Conservation (phyloP, 2,113 vertebrate species). For the Illadopsis cleaveri region DNA sequence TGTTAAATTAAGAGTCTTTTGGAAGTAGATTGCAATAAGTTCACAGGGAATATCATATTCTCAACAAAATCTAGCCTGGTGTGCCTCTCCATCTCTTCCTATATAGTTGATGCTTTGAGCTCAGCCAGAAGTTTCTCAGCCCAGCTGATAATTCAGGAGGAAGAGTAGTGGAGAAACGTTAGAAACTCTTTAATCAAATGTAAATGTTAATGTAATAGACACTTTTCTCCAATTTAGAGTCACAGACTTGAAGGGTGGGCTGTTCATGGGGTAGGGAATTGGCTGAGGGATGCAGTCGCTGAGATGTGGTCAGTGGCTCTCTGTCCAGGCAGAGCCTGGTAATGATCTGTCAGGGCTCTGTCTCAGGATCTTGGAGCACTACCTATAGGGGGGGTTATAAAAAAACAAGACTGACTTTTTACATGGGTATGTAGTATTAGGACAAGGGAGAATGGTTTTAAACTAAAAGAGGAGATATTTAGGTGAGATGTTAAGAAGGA, state of each 20-base stretch:
- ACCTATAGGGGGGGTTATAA: rapidly evolving
- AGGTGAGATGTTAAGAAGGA: background rate
- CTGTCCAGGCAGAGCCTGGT: background rate
- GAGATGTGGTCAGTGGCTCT: background rate
- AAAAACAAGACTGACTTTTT: background rate
- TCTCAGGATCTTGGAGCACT: background rate
- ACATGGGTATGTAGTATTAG: background rate
- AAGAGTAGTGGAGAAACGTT: background rate
- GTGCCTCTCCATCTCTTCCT: background rate
- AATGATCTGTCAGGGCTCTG: background rate
- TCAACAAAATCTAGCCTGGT: background rate
- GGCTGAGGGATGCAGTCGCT: background rate
- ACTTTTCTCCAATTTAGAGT: background rate
- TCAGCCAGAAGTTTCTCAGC: background rate
- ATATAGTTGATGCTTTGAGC: background rate
- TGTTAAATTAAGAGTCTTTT: background rate
- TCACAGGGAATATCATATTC: background rate
- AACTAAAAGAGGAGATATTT: background rate
- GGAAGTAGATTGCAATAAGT: background rate
- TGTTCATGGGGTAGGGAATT: background rate
- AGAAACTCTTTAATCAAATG: background rate
- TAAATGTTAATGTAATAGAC: background rate
- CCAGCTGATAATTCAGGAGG: background rate
- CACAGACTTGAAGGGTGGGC: background rate
- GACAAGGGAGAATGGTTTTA: background rate